Evolutionary conservation across 2,113 vertebrate species (phyloP).

Genomic region (Peromyscus leucopus): DNA sequence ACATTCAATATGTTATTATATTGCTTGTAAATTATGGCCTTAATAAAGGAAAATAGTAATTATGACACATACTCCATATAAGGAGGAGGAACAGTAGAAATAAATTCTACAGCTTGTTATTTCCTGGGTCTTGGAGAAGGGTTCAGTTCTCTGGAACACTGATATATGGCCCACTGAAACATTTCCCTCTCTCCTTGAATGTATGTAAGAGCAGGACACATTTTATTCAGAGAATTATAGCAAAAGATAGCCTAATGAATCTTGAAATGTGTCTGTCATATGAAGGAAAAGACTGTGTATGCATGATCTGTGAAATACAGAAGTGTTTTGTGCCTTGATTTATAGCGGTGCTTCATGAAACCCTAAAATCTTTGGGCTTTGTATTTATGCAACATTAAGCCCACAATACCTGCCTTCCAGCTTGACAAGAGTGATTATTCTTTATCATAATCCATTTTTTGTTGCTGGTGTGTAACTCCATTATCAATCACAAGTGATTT

Average conservation of each 20-base stretch:
- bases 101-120: background rate
- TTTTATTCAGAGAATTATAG: conserved; percentile 37
- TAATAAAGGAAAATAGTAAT: background rate
- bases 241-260: conserved; percentile 49
- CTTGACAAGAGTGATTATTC: conserved; percentile 31
- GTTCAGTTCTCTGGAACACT: background rate
- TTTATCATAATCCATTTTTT: conserved; percentile 64
- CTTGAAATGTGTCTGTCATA: conserved; percentile 55
- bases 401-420: conserved; percentile 57
- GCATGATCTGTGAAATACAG: conserved; percentile 70
- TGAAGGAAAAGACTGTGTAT: conserved; percentile 54
- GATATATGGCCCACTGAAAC: background rate
- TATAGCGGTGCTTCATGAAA: conserved; percentile 29
- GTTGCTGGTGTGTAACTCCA: conserved; percentile 21
- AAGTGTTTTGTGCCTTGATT: conserved; percentile 50
- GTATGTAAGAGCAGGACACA: background rate
- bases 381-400: conserved; percentile 60
- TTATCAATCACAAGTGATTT: conserved; percentile 72
- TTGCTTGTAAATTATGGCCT: background rate
- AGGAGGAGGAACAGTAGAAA: background rate
- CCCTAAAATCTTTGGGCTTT: conserved; percentile 45
- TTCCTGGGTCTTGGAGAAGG: background rate
- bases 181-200: background rate
- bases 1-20: background rate
- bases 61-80: background rate